Conservation (phyloP, 2,113 vertebrate genomes). For the Micronycteris hirsuta region DNA sequence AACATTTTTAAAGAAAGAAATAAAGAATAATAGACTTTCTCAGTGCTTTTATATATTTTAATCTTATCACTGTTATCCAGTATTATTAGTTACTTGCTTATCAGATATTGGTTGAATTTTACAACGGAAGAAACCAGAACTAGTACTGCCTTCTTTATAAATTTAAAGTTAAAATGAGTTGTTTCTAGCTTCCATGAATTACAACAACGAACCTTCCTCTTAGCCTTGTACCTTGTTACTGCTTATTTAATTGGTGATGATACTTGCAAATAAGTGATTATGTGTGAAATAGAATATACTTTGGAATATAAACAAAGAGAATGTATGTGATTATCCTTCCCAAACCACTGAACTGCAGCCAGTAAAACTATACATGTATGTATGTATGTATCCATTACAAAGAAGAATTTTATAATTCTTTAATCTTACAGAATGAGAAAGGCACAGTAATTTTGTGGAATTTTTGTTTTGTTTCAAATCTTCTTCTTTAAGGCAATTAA, state of each 20-base stretch:
- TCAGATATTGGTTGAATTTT: not conserved
- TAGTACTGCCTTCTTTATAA: not conserved
- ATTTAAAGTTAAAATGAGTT: slow-evolving; percentile 46
- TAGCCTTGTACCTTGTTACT: not conserved
- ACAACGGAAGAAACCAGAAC: not conserved
- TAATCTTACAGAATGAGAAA: not conserved
- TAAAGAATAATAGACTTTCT: not conserved
- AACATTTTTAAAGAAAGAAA: slow-evolving; percentile 21
- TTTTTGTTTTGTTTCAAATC: slow-evolving; percentile 19
- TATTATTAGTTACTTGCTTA: not conserved
- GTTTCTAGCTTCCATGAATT: not conserved
- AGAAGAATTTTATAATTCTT: slow-evolving; percentile 13
- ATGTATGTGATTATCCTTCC: not conserved
- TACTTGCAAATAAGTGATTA: not conserved
- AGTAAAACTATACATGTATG: not conserved
- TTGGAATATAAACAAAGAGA: not conserved
- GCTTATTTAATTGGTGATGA: not conserved
- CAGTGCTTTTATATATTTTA: not conserved
- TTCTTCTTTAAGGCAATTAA: not conserved
- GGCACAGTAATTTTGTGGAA: not conserved
- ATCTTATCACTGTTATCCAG: not conserved
- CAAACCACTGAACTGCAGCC: not conserved
- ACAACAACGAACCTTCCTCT: not conserved
- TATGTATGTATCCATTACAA: not conserved
- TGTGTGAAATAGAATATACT: slow-evolving; percentile 14